A percentile compares a stretch with the other conserved stretches of the same genome.
Evolutionary conservation across 2,797 vertebrate species (phyloP).

Genomic region (Xerus rutilus): DNA sequence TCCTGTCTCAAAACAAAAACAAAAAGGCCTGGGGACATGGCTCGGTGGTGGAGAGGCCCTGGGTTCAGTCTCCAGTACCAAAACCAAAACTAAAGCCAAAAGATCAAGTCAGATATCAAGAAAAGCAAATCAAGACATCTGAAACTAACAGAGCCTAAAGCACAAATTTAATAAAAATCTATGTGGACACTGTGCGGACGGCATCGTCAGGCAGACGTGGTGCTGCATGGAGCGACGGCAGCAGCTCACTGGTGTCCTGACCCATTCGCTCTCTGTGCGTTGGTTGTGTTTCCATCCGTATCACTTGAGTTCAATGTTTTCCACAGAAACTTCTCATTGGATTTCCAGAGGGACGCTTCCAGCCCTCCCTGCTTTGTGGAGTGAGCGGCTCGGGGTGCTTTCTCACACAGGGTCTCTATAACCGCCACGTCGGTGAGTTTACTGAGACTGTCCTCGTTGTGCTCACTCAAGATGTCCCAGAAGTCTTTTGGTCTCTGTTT

Average conservation of each 20-base stretch:
- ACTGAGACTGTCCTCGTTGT: conserved; percentile 93
- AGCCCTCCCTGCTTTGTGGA: conserved; percentile 80
- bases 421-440: conserved; percentile 93
- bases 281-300: conserved; percentile 62
- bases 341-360: conserved; percentile 93
- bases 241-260: not conserved
- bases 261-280: conserved; percentile 44
- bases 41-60: too few relatives aligned
- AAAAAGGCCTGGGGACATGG: too few relatives aligned
- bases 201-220: too few relatives aligned
- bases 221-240: not conserved
- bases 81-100: not conserved
- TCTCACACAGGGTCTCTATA: conserved; percentile 93
- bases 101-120: conserved; percentile 24
- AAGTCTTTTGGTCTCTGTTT: conserved; percentile 93
- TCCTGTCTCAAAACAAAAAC: too few relatives aligned
- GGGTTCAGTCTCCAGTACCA: too few relatives aligned
- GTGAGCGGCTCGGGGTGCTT: conserved; percentile 72
- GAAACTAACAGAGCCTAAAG: not conserved
- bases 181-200: not conserved
- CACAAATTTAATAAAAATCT: conserved; percentile 58
- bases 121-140: conserved; percentile 50
- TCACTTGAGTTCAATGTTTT: conserved; percentile 87
- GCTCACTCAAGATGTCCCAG: conserved; percentile 97
- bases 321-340: conserved; percentile 97